phyloP scores from a whole-genome alignment of 2,113 vertebrate genomes.

The Ornithorhynchus anatinus region DNA sequence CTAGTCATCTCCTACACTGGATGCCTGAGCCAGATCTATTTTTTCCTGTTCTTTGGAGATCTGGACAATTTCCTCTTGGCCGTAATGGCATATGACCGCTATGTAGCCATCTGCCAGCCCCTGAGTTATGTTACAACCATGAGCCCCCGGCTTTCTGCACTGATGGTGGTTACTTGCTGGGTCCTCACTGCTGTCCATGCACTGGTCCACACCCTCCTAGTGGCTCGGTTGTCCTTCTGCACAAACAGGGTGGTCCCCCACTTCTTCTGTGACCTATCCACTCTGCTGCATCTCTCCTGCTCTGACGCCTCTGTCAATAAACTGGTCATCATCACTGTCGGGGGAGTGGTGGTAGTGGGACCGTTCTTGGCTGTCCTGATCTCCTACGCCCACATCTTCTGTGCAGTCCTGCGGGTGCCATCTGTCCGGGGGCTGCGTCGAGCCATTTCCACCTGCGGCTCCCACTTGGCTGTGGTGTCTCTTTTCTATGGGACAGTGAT shows the following conservation, averaged over 20 bases:
- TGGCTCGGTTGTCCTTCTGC: conserved; percentile 4
- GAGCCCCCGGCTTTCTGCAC: no score
- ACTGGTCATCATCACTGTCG: neutral
- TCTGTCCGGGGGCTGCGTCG: neutral
- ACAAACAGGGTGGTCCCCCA: neutral
- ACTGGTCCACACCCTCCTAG: neutral
- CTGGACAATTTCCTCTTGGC: neutral
- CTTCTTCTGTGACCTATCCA: conserved; percentile 8
- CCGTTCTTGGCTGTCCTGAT: neutral
- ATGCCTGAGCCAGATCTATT: neutral
- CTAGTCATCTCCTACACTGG: neutral
- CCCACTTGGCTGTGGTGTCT: neutral
- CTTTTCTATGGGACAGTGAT: conserved; percentile 1
- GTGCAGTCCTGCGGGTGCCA: neutral
- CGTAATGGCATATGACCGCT: conserved; percentile 6
- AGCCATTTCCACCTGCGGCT: conserved; percentile 3
- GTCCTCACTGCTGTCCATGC: neutral
- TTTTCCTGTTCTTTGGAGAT: neutral
- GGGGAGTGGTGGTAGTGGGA: neutral
- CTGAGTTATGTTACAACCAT: neutral
- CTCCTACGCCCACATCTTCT: neutral
- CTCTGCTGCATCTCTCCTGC: neutral
- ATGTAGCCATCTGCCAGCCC: conserved; percentile 7
- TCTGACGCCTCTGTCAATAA: neutral
- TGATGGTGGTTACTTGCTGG: neutral